A percentile compares a stretch with the other conserved stretches of the same genome.
Evolutionary conservation across 2,113 vertebrate genomes (phyloP).

Genomic region (Chamaea fasciata): DNA sequence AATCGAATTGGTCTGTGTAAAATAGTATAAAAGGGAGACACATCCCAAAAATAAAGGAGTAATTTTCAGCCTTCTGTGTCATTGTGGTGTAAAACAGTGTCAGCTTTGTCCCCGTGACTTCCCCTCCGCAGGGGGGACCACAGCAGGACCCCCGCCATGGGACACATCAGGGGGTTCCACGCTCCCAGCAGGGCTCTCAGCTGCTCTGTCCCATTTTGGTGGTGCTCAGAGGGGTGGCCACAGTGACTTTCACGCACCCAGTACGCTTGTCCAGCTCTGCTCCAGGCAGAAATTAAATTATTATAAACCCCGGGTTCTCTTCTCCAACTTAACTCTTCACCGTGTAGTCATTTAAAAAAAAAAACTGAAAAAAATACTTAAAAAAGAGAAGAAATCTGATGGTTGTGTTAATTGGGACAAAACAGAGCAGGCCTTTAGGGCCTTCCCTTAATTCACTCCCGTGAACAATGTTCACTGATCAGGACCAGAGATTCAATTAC

Average conservation of each 20-base stretch:
- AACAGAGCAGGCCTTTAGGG: constrained; percentile 35
- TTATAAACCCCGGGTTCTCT: background rate
- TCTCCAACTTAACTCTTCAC: background rate
- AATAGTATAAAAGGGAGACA: too few relatives aligned
- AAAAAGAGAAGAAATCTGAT: background rate
- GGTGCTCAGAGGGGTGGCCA: background rate
- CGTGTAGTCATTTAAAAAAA: background rate
- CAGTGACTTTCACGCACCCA: too few relatives aligned
- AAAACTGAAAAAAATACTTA: background rate
- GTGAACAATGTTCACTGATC: constrained; percentile 50
- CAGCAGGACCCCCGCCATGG: background rate
- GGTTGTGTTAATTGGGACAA: constrained; percentile 38
- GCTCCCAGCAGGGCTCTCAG: background rate
- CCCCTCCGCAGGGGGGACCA: accelerated
- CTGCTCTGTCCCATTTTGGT: background rate
- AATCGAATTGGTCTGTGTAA: too few relatives aligned
- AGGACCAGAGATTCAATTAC: constrained; percentile 37
- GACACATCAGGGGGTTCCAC: accelerated
- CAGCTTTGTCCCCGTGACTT: background rate
- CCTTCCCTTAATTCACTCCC: constrained; percentile 29
- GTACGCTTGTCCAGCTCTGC: accelerated
- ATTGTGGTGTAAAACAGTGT: too few relatives aligned
- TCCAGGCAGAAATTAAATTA: background rate
- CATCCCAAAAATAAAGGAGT: too few relatives aligned
- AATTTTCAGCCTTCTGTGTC: too few relatives aligned